These are phyloP conservation scores for Montipora capitata DNA, from an alignment of 92 coral and sea anemone species.

Conservation along the genomic window DNA sequence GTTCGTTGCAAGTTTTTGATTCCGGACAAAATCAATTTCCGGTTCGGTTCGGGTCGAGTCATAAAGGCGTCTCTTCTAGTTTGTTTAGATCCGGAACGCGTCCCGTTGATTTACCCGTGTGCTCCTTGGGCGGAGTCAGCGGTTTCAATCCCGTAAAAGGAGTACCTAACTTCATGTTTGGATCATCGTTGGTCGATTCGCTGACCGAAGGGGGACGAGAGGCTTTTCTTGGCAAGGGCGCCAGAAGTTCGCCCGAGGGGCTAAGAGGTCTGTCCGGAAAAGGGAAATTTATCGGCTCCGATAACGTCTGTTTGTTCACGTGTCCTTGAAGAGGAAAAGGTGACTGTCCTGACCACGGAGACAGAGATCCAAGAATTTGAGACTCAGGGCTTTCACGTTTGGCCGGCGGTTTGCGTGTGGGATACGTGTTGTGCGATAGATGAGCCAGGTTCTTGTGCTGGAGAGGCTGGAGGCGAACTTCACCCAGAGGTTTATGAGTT, in stretches of 20 bases:
- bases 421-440: slow-evolving; percentile 78
- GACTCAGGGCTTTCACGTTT: slow-evolving; percentile 77
- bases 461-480: slow-evolving; percentile 89
- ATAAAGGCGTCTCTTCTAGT: slow-evolving; percentile 88
- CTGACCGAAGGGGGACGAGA: slow-evolving; percentile 88
- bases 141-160: slow-evolving; percentile 75
- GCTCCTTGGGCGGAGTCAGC: slow-evolving; percentile 74
- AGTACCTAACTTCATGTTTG: slow-evolving; percentile 41
- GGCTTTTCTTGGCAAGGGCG: slow-evolving; percentile 86
- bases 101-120: slow-evolving; percentile 43
- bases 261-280: slow-evolving; percentile 84
- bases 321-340: slow-evolving; percentile 68
- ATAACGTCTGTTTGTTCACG: slow-evolving; percentile 75
- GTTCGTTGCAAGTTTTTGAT: too few relatives aligned
- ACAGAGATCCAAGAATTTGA: slow-evolving; percentile 66
- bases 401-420: slow-evolving; percentile 73
- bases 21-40: too few relatives aligned
- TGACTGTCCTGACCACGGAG: slow-evolving; percentile 77
- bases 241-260: slow-evolving; percentile 80
- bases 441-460: slow-evolving; percentile 84
- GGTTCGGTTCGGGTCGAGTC: neutral
- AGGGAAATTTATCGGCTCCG: slow-evolving; percentile 78
- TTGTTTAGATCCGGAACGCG: slow-evolving; percentile 84
- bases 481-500: slow-evolving; percentile 81
- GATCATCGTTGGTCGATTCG: slow-evolving; percentile 83